Percentiles rank a stretch among this genome's conserved stretches.
Conservation (phyloP, 2,888 invertebrate species). For the Chymomyza fuscimana region DNA sequence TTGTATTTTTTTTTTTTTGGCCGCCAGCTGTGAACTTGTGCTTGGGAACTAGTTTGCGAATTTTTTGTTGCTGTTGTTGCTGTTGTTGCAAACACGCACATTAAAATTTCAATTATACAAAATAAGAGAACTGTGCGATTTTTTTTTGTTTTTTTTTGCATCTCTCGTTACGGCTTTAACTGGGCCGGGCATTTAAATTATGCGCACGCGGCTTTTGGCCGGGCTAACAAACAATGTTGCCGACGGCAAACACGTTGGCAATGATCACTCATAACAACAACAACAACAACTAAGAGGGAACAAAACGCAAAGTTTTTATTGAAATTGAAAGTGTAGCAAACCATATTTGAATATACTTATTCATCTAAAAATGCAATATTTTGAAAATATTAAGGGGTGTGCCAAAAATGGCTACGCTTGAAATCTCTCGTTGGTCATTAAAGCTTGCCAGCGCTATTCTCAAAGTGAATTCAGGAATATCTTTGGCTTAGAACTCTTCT, state of each 20-base stretch:
- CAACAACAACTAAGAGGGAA: not conserved
- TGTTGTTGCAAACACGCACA: slow-evolving; percentile 42
- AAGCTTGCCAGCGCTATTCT: no score
- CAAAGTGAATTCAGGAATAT: no score
- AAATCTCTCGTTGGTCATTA: no score
- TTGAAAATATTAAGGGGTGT: not conserved
- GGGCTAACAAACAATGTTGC: not conserved
- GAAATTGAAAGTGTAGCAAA: slow-evolving; percentile 1
- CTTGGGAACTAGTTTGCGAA: slow-evolving; percentile 50
- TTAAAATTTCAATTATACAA: slow-evolving; percentile 31
- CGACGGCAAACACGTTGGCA: slow-evolving; percentile 63
- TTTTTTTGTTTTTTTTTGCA: slow-evolving; percentile 18
- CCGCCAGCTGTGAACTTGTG: slow-evolving; percentile 21
- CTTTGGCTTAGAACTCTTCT: no score
- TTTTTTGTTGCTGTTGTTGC: not conserved
- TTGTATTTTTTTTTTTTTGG: slow-evolving; percentile 1
- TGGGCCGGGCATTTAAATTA: not conserved
- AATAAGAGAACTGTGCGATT: slow-evolving; percentile 16
- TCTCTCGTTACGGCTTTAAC: slow-evolving; percentile 14
- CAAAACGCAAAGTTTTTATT: slow-evolving; percentile 18
- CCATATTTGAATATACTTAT: not conserved
- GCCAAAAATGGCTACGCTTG: no score
- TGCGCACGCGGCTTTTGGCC: slow-evolving; percentile 3
- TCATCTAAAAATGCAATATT: not conserved
- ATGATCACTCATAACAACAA: slow-evolving; percentile 40